Evolutionary conservation across 1,140 invertebrate species (phyloP).

Genomic region (Penaeus vannamei): DNA sequence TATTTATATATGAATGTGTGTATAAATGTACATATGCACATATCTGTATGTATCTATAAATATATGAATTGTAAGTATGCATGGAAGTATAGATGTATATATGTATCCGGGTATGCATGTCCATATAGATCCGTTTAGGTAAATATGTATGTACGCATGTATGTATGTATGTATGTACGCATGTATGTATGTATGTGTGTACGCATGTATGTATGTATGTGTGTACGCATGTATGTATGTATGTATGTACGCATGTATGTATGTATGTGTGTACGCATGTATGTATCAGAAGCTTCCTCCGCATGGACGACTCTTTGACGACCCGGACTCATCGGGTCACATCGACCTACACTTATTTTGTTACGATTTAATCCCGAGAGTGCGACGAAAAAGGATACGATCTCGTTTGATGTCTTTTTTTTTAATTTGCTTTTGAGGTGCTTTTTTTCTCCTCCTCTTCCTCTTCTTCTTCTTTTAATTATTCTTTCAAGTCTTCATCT

Average conservation of each 20-base stretch:
- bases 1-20: too few species aligned
- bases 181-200: background rate
- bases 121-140: background rate
- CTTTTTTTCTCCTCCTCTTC: too few species aligned
- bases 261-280: background rate
- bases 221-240: background rate
- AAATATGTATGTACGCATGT: background rate
- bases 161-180: background rate
- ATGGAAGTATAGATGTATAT: too few species aligned
- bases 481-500: too few species aligned
- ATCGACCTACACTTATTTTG: background rate
- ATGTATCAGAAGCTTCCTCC: background rate
- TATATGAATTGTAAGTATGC: too few species aligned
- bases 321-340: background rate
- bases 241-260: background rate
- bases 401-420: too few species aligned
- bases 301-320: background rate
- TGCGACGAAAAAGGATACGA: background rate
- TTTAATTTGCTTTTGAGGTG: too few species aligned
- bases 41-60: too few species aligned
- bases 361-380: background rate
- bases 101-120: background rate
- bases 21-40: too few species aligned
- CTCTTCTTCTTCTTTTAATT: too few species aligned
- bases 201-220: background rate